Evolutionary conservation across 2,113 vertebrate genomes (phyloP).

Genomic region (Plestiodon gilberti): DNA sequence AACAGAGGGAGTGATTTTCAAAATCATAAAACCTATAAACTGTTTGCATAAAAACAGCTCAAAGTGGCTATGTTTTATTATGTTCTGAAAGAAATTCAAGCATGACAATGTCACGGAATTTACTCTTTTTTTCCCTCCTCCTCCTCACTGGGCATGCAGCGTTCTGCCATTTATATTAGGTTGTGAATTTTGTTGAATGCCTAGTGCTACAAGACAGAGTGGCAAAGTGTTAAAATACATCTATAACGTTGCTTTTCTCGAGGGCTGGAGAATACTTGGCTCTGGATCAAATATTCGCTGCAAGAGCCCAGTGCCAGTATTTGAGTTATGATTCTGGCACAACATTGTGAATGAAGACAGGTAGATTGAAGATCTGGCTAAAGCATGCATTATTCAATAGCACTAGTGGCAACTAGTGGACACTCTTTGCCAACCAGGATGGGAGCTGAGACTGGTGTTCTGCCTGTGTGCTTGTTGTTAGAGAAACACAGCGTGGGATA

Average conservation of each 20-base stretch:
- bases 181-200: conserved; percentile 11
- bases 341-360: neutral
- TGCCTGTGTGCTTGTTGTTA: neutral
- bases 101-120: neutral
- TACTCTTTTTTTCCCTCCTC: neutral
- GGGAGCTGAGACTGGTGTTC: neutral
- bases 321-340: neutral
- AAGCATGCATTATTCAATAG: neutral
- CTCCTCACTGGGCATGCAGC: neutral
- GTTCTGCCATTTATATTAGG: neutral
- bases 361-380: neutral
- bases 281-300: neutral
- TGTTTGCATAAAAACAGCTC: conserved; percentile 17
- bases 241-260: neutral
- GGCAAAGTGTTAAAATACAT: conserved; percentile 10
- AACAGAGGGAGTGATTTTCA: neutral
- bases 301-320: neutral
- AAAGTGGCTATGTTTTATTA: conserved; percentile 8
- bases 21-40: conserved; percentile 15
- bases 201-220: neutral
- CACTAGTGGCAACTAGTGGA: neutral
- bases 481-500: neutral
- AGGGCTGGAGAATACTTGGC: neutral
- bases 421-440: neutral
- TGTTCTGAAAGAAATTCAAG: conserved; percentile 5